Conservation (phyloP, 1,140 invertebrate genomes). For the Pinna nobilis region DNA sequence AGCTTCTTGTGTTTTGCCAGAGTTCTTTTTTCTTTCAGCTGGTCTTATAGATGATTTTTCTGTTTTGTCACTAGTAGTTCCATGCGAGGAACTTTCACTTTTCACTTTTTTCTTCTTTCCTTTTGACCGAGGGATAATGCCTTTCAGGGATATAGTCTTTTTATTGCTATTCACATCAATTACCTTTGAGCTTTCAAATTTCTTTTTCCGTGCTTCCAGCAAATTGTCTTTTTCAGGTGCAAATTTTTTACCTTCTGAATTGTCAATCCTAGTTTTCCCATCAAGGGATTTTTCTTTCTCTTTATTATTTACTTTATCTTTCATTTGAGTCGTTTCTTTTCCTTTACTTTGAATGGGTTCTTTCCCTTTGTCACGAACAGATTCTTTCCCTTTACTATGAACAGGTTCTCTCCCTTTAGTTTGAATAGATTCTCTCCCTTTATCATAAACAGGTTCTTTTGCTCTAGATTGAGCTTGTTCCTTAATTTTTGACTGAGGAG, state of each 20-base stretch:
- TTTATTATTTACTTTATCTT: not conserved
- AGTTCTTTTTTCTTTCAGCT: constrained; percentile 14
- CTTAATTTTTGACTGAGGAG: not conserved
- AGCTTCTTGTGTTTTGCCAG: not conserved
- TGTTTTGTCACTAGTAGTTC: not conserved
- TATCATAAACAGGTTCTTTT: not conserved
- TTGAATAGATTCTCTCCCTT: too few relatives aligned
- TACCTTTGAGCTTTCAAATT: constrained; percentile 25
- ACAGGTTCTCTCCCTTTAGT: too few relatives aligned
- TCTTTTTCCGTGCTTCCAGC: constrained; percentile 39
- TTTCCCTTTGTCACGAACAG: too few relatives aligned
- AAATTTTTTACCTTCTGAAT: constrained; percentile 3
- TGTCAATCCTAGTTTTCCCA: not conserved
- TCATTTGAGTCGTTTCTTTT: too few relatives aligned
- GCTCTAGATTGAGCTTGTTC: not conserved
- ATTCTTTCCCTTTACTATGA: too few relatives aligned
- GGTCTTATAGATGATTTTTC: not conserved
- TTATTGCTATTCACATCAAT: not conserved
- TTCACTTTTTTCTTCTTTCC: not conserved
- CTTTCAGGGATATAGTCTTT: constrained; percentile 39
- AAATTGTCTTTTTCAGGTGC: not conserved
- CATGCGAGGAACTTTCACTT: not conserved
- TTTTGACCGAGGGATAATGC: constrained; percentile 14
- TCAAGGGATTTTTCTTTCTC: not conserved
- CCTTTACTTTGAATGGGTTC: too few relatives aligned